Evolutionary conservation across 2,113 vertebrate genomes (phyloP).

Genomic region (Crocuta crocuta): DNA sequence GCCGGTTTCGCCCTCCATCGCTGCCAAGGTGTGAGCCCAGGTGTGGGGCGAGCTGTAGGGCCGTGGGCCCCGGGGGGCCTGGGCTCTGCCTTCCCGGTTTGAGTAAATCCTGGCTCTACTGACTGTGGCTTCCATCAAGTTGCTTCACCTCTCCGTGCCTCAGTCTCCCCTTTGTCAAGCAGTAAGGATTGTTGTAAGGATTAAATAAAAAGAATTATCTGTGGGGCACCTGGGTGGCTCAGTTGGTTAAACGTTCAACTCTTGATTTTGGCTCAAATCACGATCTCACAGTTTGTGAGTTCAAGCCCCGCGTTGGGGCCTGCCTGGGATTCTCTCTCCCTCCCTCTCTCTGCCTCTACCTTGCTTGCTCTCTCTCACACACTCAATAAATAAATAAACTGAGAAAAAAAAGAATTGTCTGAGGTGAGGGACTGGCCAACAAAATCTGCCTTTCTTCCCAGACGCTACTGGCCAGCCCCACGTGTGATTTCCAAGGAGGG

Average conservation of each 20-base stretch:
- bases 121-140: not conserved
- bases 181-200: not conserved
- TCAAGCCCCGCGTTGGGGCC: no score
- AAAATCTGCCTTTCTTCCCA: not conserved
- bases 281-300: no score
- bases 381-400: no score
- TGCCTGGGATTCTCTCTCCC: no score
- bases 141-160: not conserved
- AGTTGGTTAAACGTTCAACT: no score
- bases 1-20: rapidly evolving
- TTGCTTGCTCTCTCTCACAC: no score
- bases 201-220: not conserved
- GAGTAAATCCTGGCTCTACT: not conserved
- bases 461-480: no score
- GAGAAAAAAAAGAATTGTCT: not conserved
- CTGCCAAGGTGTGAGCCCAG: rapidly evolving
- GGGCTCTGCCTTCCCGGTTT: not conserved
- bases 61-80: rapidly evolving
- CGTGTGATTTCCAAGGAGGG: not conserved
- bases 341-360: no score
- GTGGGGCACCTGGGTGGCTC: no score
- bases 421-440: not conserved
- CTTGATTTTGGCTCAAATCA: no score
- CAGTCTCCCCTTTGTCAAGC: not conserved
- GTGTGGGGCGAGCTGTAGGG: rapidly evolving